phyloP scores from a whole-genome alignment of 1,140 invertebrate species.

The Dermatophagoides farinae region DNA sequence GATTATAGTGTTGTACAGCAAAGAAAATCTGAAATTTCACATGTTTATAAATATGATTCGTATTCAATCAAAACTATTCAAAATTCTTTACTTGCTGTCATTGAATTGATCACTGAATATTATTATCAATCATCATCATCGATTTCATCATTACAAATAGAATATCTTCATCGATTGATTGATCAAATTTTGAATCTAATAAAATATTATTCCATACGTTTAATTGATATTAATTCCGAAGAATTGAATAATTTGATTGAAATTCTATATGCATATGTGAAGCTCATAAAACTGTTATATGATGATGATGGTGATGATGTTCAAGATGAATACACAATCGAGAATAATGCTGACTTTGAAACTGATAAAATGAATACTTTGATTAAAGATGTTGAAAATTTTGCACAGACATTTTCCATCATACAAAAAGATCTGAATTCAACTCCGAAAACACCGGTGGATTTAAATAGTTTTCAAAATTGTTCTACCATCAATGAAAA shows the following conservation, averaged over 20 bases:
- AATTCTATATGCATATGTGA: neutral
- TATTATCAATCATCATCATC: neutral
- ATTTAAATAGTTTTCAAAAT: neutral
- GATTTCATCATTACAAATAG: neutral
- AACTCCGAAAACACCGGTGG: neutral
- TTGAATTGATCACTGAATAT: neutral
- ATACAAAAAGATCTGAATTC: neutral
- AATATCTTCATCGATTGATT: slow-evolving; percentile 2
- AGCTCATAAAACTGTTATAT: neutral
- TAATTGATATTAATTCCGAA: neutral
- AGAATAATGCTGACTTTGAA: neutral
- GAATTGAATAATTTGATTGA: neutral
- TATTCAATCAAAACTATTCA: neutral
- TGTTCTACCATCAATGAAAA: neutral
- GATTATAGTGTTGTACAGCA: neutral
- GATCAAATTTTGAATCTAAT: slow-evolving; percentile 1
- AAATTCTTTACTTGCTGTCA: neutral
- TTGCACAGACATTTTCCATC: neutral
- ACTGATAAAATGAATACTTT: neutral
- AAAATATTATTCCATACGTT: neutral
- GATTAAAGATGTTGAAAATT: neutral
- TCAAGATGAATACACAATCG: neutral
- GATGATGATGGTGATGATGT: neutral
- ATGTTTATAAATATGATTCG: neutral
- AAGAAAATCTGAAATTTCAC: neutral